Base-by-base conservation (phyloP, 2,797 vertebrate species). In the Mormyrops boulengeri region DNA sequence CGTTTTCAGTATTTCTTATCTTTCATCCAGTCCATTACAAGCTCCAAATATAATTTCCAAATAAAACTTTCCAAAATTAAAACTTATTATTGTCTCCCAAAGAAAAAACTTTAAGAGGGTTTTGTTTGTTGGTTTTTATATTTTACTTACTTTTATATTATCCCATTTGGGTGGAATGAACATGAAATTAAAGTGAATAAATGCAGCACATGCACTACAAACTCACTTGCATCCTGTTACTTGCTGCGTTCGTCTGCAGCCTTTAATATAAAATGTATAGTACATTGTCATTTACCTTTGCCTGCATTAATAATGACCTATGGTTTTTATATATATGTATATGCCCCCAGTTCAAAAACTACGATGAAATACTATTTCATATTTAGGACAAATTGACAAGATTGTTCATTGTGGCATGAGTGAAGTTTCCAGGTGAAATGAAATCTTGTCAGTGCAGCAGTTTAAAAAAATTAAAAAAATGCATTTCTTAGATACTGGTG, bases 41-140 rank as follows among this genome's bases (percentile, higher is more conserved):
- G 85, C 52, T 53, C 26, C 11, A 69, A 69, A 34, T 34, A 34
- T 69, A 69, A n/a, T 57, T 57, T n/a, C 55, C 55, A 57, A 57
- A 47, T 50, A 47, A 49, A 87, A 62, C n/a, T 87, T 53, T 87
- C 14, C 14, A 55, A 38, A 87, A 53, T 55, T 57, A 55, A 38
- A 55, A 53, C 49, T 3, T 30, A 38, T 57, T 87, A 55, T 22
- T 38, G 47, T 55, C 1, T 57, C 22, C 14, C 50, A 89, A 9
- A 12, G 53, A 85, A 89, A 85, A 41, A 85, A 49, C 8, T 85
- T 22, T 55, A 47, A 85, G 7, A 89, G 38, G 19, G 88, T 22
- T 50, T 73, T 41, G 52, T 89, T 85, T 85, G 30, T n/a, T 77
- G 66, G 26, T 82, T 80, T 26, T 53, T 88, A 88, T 62, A 12